These are phyloP conservation scores for Aphyosemion australe DNA, from an alignment of 2,113 vertebrate genomes.

Conservation along the genomic window DNA sequence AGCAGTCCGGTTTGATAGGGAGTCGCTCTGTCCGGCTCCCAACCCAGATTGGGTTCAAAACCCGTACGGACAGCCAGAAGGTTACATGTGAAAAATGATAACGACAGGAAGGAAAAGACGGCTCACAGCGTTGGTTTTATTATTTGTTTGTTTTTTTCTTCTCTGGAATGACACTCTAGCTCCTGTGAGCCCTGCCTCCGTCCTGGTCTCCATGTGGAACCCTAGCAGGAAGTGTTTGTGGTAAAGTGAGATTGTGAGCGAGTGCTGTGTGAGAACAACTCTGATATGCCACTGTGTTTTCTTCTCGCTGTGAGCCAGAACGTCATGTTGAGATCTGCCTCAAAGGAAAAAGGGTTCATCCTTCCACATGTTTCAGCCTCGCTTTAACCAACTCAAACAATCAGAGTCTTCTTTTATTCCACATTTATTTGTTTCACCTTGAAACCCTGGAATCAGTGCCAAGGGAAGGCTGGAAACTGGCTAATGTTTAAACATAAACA, in stretches of 20 bases:
- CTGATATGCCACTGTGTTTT: conserved; percentile 44
- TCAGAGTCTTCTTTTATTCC: not conserved
- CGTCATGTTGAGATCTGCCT: conserved; percentile 10
- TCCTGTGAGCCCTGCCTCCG: conserved; percentile 24
- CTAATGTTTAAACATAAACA: conserved; percentile 19
- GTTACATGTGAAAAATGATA: conserved; percentile 11
- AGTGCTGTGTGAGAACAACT: conserved; percentile 51
- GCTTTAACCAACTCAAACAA: not conserved
- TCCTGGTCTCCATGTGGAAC: conserved; percentile 52
- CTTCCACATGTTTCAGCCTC: not conserved
- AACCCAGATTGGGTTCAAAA: conserved; percentile 26
- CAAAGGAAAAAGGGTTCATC: not conserved
- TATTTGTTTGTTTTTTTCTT: conserved; percentile 7
- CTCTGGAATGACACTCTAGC: conserved; percentile 49
- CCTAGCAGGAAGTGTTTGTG: conserved; percentile 64
- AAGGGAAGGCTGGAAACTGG: not conserved
- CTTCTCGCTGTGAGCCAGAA: conserved; percentile 23
- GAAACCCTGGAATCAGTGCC: not conserved
- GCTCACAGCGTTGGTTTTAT: conserved; percentile 16
- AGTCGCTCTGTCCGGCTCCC: conserved; percentile 62
- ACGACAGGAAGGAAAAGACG: conserved; percentile 3
- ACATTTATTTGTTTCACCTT: conserved; percentile 9
- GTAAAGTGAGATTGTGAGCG: conserved; percentile 54
- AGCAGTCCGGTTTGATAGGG: conserved; percentile 54
- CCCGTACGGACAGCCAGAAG: not conserved